Percentiles rank a stretch among this genome's conserved stretches.
phyloP scores from a whole-genome alignment of 2,113 vertebrate species.

The Apistogramma diplotaenia region DNA sequence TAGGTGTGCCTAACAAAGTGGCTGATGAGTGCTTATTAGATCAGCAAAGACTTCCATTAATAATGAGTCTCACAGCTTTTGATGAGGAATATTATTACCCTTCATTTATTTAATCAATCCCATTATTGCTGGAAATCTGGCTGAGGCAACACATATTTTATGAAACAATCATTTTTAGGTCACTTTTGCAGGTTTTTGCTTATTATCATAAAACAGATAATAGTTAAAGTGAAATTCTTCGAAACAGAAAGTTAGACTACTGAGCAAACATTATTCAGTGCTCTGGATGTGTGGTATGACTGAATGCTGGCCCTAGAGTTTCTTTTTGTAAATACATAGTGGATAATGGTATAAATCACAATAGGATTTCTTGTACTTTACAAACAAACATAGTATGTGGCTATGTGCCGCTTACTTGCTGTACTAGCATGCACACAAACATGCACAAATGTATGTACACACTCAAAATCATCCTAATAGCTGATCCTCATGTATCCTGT shows the following conservation, averaged over 20 bases:
- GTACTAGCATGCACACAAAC: background rate
- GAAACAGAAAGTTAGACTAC: too few relatives aligned
- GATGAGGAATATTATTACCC: too few relatives aligned
- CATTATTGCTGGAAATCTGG: background rate
- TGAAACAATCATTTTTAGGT: background rate
- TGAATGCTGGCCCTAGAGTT: background rate
- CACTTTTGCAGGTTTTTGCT: background rate
- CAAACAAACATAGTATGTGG: background rate
- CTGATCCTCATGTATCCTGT: constrained; percentile 35
- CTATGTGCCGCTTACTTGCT: background rate
- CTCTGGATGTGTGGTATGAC: background rate
- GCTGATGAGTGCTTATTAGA: too few relatives aligned
- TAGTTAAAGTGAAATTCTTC: background rate
- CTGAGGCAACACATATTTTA: background rate
- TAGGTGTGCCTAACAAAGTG: too few relatives aligned
- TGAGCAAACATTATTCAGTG: background rate
- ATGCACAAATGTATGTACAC: constrained; percentile 6
- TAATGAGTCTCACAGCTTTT: too few relatives aligned
- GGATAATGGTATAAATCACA: background rate
- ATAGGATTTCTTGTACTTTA: background rate
- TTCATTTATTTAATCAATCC: background rate
- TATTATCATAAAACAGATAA: background rate
- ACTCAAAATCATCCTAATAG: constrained; percentile 22
- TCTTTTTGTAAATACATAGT: background rate
- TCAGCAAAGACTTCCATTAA: too few relatives aligned